A percentile compares a stretch with the other conserved stretches of the same genome.
Conservation (phyloP, 2,797 vertebrate genomes). For the Adrianichthys oophorus region DNA sequence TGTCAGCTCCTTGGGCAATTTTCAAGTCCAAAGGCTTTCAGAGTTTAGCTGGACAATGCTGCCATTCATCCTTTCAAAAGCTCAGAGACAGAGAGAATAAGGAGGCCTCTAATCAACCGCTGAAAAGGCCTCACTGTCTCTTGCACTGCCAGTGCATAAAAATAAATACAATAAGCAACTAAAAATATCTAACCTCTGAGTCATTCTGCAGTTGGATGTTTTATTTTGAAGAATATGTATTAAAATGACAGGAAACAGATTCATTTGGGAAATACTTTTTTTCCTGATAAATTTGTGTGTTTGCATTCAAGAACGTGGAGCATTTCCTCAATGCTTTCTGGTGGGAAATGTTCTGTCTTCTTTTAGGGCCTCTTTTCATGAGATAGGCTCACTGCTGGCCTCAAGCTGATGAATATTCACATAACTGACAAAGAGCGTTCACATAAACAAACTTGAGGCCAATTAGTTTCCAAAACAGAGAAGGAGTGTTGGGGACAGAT, state of each 20-base stretch:
- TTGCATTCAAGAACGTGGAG: constrained; percentile 25
- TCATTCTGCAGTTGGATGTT: not conserved
- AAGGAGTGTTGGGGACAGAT: not conserved
- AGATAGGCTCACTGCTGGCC: constrained; percentile 40
- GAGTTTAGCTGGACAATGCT: constrained; percentile 51
- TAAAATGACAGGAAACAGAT: constrained; percentile 7
- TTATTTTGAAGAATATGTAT: not conserved
- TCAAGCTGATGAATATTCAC: constrained; percentile 76
- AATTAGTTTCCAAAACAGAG: constrained; percentile 49
- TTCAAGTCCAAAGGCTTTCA: constrained; percentile 36
- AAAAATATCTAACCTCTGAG: not conserved
- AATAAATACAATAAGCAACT: constrained; percentile 2
- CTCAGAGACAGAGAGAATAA: constrained; percentile 31
- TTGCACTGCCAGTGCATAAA: constrained; percentile 15
- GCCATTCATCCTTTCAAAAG: constrained; percentile 51
- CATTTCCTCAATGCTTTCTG: constrained; percentile 44
- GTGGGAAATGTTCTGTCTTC: constrained; percentile 68
- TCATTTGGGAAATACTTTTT: not conserved
- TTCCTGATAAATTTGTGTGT: constrained; percentile 19
- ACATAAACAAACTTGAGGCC: constrained; percentile 60
- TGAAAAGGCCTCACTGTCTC: constrained; percentile 55
- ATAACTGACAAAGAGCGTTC: constrained; percentile 55
- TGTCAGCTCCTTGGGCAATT: constrained; percentile 34
- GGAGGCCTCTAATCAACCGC: constrained; percentile 32
- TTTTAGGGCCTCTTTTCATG: constrained; percentile 51